Conservation (phyloP, 2,888 invertebrate genomes). For the Notodonta ziczac region DNA sequence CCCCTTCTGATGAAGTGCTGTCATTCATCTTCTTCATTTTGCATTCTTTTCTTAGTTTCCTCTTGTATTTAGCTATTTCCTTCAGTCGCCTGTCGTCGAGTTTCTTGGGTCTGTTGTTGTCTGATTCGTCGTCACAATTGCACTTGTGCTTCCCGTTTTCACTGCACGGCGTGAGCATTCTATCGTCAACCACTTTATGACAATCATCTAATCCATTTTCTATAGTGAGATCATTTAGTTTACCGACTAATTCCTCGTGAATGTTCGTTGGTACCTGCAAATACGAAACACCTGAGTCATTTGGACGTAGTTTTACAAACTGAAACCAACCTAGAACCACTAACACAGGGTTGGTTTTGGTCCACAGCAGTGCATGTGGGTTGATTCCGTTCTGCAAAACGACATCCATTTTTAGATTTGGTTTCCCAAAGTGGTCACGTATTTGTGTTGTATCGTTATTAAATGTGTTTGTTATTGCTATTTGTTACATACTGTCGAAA, state of each 20-base stretch:
- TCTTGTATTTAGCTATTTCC: conserved; percentile 79
- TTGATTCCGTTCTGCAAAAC: no score
- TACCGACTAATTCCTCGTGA: conserved; percentile 69
- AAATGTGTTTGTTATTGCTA: no score
- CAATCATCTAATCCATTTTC: conserved; percentile 53
- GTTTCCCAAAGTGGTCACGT: no score
- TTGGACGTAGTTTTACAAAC: no score
- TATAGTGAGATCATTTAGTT: conserved; percentile 77
- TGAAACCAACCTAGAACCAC: no score
- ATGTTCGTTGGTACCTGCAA: conserved; percentile 38
- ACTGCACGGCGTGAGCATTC: conserved; percentile 89
- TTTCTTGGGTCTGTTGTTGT: conserved; percentile 66
- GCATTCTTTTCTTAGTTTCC: conserved; percentile 73
- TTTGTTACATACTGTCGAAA: no score
- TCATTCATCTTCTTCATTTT: conserved; percentile 72
- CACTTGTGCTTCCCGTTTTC: conserved; percentile 91
- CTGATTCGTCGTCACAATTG: conserved; percentile 89
- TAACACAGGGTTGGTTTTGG: no score
- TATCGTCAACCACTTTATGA: conserved; percentile 85
- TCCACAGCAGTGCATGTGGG: no score
- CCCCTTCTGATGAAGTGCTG: conserved; percentile 76
- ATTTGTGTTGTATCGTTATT: no score
- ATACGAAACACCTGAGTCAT: no score
- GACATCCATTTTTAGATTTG: no score
- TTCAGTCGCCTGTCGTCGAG: conserved; percentile 71